A percentile compares a stretch with the other conserved stretches of the same genome.
Evolutionary conservation across 2,797 vertebrate species (phyloP).

Genomic region (Gallinago nigripennis): DNA sequence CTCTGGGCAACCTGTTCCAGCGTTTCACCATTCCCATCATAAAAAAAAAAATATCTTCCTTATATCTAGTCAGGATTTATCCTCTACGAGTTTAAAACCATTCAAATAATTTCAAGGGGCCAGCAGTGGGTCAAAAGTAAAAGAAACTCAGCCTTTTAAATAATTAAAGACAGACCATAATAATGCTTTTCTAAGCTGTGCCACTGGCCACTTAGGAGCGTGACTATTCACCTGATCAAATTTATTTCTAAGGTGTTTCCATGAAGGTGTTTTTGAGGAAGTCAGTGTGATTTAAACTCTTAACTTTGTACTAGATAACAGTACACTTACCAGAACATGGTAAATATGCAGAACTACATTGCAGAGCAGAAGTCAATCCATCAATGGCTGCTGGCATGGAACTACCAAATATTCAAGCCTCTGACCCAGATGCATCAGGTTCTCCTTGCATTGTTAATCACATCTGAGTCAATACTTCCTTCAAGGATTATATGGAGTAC

Average conservation of each 20-base stretch:
- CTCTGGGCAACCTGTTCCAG: not conserved
- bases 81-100: not conserved
- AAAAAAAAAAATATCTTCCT: not conserved
- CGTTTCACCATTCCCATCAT: not conserved
- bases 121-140: not conserved
- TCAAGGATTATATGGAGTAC: not conserved
- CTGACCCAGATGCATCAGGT: not conserved
- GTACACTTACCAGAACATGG: not conserved
- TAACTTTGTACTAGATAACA: not conserved
- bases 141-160: not conserved
- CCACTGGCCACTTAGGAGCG: not conserved
- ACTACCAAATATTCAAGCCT: not conserved
- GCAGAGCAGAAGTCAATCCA: not conserved
- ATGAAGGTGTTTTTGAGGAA: not conserved
- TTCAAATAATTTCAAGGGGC: not conserved
- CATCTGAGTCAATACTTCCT: not conserved
- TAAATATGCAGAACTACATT: not conserved
- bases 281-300: not conserved
- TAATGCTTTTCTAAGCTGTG: not conserved
- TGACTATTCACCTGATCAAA: not conserved
- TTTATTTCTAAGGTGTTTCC: not conserved
- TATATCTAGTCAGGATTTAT: not conserved
- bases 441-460: not conserved
- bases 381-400: not conserved
- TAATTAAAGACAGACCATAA: not conserved